Evolutionary conservation across 1,140 invertebrate genomes (phyloP), one percentile per base, ranked within the genome.

Genomic region (Drosophila varians): DNA sequence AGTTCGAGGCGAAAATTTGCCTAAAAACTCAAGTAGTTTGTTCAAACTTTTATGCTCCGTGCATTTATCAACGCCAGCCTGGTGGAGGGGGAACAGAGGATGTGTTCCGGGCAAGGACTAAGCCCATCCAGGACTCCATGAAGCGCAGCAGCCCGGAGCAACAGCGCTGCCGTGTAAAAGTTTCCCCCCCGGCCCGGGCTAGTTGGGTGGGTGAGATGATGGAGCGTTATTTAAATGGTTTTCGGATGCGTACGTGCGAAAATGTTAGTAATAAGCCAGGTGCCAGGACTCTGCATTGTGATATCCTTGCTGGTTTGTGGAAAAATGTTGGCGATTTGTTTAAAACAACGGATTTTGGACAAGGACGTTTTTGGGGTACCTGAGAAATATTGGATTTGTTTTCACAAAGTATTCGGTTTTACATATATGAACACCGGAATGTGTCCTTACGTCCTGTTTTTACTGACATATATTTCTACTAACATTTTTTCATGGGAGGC

Each of bases 21-120:
- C 80, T 84, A 86, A 84, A 86, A 84, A 80, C 76, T 78, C 79
- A 84, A 84, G 80, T 86, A 84, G 80, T 84, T 86, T 76, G 80
- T 74, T 55, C 55, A 84, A 84, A 84, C 80, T 84, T 84, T 86
- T 80, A 73, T 68, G 66, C 66, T 69, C 58, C 56, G 52, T 80
- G 80, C 80, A 84, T 84, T 84, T 84, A 84, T 84, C 80, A 84
- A 84, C 72, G 76, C 76, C 76, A 72, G 45, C 64, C 26, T 53
- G 36, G 23, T 40, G 31, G 19, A 1, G 34, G 46, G 40, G 46
- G 28, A 58, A 58, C n/a, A 38, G 34, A 14, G 34, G n/a, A 54
- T 31, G 28, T 8, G 9, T 31, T 31, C 28, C n/a, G 8, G 3
- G 28, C 9, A 9, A 31, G 48, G 26, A 49, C 36, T 5, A 65